These are phyloP conservation scores for Brachyptera putata DNA, from an alignment of 2,888 invertebrate genomes.

Conservation along the genomic window DNA sequence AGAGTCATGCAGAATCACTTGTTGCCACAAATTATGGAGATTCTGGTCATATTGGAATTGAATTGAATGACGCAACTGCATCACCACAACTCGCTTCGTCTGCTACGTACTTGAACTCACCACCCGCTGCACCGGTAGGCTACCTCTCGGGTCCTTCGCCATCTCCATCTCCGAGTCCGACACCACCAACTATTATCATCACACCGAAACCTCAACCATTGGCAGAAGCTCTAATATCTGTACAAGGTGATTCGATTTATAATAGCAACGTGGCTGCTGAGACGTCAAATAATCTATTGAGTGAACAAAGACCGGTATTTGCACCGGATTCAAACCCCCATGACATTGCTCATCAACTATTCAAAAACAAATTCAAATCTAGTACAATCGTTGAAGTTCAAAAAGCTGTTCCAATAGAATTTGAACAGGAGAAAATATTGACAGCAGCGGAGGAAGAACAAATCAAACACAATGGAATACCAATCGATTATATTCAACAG, in stretches of 20 bases:
- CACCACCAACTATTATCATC: constrained; percentile 8
- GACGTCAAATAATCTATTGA: background rate
- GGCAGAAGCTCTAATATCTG: constrained; percentile 1
- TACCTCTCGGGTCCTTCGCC: background rate
- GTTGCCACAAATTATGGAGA: constrained; percentile 2
- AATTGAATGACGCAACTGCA: background rate
- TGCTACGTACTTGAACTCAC: constrained; percentile 17
- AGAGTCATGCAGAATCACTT: background rate
- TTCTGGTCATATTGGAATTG: constrained; percentile 8
- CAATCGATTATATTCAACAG: constrained; percentile 10
- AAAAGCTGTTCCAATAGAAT: constrained; percentile 56
- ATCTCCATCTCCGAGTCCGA: constrained; percentile 6
- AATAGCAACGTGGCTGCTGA: background rate
- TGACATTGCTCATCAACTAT: background rate
- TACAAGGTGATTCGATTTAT: background rate
- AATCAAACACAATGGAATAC: constrained; percentile 4
- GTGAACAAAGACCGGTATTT: background rate
- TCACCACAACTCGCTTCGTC: background rate
- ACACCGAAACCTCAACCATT: constrained; percentile 17
- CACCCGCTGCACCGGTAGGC: background rate
- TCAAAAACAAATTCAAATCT: constrained; percentile 24
- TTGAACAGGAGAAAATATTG: constrained; percentile 39
- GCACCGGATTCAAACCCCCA: background rate
- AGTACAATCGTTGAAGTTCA: constrained; percentile 61
- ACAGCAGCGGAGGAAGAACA: constrained; percentile 1